Conservation (phyloP, 2,797 vertebrate species). For the Varecia variegata region DNA sequence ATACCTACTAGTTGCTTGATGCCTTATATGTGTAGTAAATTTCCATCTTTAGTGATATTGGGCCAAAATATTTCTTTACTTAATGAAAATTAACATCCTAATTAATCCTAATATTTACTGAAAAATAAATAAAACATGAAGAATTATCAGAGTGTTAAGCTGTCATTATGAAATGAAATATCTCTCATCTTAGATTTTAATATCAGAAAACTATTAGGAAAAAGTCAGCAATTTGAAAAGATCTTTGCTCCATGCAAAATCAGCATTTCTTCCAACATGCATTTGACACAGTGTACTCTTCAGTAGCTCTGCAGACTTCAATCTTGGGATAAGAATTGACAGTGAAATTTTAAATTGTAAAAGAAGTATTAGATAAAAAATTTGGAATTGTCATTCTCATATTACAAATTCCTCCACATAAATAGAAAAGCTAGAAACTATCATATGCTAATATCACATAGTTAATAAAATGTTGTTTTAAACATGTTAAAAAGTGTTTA, state of each 20-base stretch:
- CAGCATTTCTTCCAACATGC: not conserved
- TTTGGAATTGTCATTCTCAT: not conserved
- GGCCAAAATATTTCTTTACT: not conserved
- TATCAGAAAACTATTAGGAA: not conserved
- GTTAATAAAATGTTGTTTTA: not conserved
- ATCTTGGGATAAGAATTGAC: not conserved
- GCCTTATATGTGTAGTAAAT: not conserved
- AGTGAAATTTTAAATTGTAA: not conserved
- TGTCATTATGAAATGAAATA: not conserved
- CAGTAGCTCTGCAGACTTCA: not conserved
- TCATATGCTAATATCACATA: not conserved
- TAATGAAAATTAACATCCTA: constrained; percentile 2
- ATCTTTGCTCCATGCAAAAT: not conserved
- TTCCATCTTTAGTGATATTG: not conserved
- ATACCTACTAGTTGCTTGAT: not conserved
- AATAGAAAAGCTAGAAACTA: not conserved
- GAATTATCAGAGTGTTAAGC: not conserved
- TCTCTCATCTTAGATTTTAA: not conserved
- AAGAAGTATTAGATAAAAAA: not conserved
- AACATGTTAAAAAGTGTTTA: not conserved
- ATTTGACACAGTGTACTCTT: not conserved
- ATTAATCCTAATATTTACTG: not conserved
- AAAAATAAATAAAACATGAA: not conserved
- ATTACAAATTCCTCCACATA: not conserved
- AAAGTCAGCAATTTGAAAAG: not conserved